A percentile compares a stretch with the other conserved stretches of the same genome.
Evolutionary conservation across 2,113 vertebrate genomes (phyloP).

Genomic region (Oncorhynchus masou): DNA sequence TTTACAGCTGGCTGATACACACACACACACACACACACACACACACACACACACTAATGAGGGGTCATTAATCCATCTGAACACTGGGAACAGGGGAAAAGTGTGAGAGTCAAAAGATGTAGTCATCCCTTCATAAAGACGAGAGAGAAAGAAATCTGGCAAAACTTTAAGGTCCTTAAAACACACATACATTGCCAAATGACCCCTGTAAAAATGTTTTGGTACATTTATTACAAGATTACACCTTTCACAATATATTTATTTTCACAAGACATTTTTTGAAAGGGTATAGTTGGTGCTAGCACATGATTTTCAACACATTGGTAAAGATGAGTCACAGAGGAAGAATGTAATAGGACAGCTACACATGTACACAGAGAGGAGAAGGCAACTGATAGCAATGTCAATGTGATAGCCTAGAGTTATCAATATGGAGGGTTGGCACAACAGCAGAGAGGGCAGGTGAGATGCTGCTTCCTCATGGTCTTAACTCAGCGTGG

Average conservation of each 20-base stretch:
- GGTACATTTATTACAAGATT: conserved; percentile 59
- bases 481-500: conserved; percentile 5
- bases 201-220: conserved; percentile 47
- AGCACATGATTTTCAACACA: conserved; percentile 45
- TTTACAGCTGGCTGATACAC: conserved; percentile 76
- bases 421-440: conserved; percentile 54
- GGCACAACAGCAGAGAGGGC: conserved; percentile 39
- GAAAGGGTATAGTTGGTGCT: conserved; percentile 29
- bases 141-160: conserved; percentile 15
- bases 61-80: conserved; percentile 88
- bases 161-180: conserved; percentile 42
- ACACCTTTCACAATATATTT: conserved; percentile 53
- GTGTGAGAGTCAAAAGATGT: conserved; percentile 86
- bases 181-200: conserved; percentile 48
- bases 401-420: conserved; percentile 44
- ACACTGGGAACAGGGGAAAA: conserved; percentile 84
- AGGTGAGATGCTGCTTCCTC: conserved; percentile 54
- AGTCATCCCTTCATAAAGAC: conserved; percentile 38
- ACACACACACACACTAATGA: conserved; percentile 72
- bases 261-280: conserved; percentile 41
- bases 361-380: conserved; percentile 44
- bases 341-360: conserved; percentile 44
- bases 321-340: conserved; percentile 45
- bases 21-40: conserved; percentile 8
- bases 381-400: conserved; percentile 61